Base-by-base conservation (phyloP, 1,140 invertebrate genomes). In the Chironomus striatipennis region DNA sequence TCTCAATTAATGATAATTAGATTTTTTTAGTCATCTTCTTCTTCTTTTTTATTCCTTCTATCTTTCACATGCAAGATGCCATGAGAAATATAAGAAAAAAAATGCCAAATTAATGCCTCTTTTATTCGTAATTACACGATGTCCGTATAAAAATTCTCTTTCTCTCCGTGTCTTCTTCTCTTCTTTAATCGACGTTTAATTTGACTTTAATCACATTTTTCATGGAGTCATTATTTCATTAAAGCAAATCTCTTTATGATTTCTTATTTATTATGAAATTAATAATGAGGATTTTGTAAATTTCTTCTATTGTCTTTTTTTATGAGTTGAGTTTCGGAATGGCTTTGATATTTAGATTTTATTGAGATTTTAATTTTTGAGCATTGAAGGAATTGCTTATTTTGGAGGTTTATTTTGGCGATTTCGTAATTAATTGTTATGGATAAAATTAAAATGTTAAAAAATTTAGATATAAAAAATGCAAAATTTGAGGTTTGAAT, bases 1-100 rank as follows among this genome's bases (percentile, higher is more conserved):
- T 70, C 65, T 70, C 65, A 70, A 70, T 70, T 70, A 70, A 70
- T 70, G 65, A 20, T 70, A 70, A 70, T 70, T 70, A 57, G 47
- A 15, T 57, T 57, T 57, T 57, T 57, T 57, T 34, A 34, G 24
- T 34, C 24, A 34, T 34, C 24, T 34, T 34, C 24, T 34, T 34
- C 24, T 34, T 34, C 24, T 34, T 34, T 5, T 34, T 34, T 5
- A 34, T 34, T 34, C 24, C 24, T 34, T 9, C 43, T 15, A n/a
- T 57, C 47, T 57, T 57, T 57, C 47, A 57, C 24, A 34, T 34
- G 24, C 24, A 34, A 34, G 24, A 34, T 57, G 47, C 12, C 47
- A 57, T 57, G 65, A 70, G 20, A 21, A 18, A 70, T 9, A 21
- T 18, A 70, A 20, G 2, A 67, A 70, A 70, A 20, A 21, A 70